phyloP scores from a whole-genome alignment of 1,140 invertebrate genomes.

The Lithobius niger region DNA sequence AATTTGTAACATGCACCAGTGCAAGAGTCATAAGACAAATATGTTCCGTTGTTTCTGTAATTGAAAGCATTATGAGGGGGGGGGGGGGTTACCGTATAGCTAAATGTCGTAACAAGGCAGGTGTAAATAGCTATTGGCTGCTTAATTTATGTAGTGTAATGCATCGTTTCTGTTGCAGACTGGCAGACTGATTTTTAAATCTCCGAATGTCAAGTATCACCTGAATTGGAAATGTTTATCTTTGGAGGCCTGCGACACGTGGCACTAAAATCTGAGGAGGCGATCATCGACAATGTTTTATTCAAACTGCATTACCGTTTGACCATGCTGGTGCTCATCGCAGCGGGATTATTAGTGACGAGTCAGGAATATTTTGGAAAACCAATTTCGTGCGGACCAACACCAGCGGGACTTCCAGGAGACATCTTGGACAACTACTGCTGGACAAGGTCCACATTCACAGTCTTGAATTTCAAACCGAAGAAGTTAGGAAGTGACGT shows the following conservation, averaged over 20 bases:
- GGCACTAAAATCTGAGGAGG: background rate
- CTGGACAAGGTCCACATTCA: background rate
- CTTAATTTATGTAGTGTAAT: no score
- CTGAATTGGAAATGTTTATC: no score
- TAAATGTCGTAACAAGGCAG: no score
- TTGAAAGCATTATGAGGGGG: no score
- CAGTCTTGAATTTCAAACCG: background rate
- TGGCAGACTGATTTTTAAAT: no score
- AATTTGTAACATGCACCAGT: no score
- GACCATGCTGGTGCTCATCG: constrained; percentile 37
- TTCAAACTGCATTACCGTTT: constrained; percentile 40
- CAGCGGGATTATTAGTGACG: constrained; percentile 37
- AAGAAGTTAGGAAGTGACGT: background rate
- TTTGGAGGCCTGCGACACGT: background rate
- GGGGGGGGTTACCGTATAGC: no score
- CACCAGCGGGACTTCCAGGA: constrained; percentile 28
- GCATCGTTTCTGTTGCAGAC: no score
- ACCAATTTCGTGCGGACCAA: constrained; percentile 34
- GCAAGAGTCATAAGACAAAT: no score
- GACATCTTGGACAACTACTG: constrained; percentile 22
- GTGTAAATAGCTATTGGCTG: no score
- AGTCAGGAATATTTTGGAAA: constrained; percentile 40
- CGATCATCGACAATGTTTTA: constrained; percentile 35
- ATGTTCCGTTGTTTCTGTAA: no score
- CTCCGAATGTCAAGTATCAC: no score